Evolutionary conservation across 2,888 invertebrate species (phyloP).

Genomic region (Caradrina clavipalpis): DNA sequence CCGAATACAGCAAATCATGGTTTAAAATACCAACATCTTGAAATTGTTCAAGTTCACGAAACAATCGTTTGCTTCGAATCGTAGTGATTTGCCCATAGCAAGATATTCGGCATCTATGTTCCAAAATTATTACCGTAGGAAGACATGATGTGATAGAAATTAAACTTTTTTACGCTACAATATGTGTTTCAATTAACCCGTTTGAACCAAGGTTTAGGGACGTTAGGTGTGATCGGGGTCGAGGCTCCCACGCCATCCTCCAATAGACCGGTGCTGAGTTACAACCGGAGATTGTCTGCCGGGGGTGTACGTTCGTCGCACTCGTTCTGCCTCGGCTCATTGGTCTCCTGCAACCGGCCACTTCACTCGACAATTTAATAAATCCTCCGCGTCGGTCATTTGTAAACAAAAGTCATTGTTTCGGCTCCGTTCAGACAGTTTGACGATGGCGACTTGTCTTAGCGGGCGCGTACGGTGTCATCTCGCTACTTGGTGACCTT

Average conservation of each 20-base stretch:
- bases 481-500: conserved; percentile 71
- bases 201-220: conserved; percentile 55
- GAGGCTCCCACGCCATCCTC: conserved; percentile 86
- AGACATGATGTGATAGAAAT: conserved; percentile 90
- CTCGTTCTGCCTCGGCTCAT: conserved; percentile 81
- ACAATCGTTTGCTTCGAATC: conserved; percentile 81
- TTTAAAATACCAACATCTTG: conserved; percentile 3
- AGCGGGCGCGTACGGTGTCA: conserved; percentile 80
- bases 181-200: conserved; percentile 69
- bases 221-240: conserved; percentile 70
- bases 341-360: conserved; percentile 78
- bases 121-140: conserved; percentile 87
- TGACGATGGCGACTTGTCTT: conserved; percentile 82
- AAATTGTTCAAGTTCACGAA: conserved; percentile 22
- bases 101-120: conserved; percentile 87
- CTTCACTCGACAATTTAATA: conserved; percentile 85
- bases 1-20: conserved; percentile 53
- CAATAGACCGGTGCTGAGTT: conserved; percentile 67
- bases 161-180: conserved; percentile 89
- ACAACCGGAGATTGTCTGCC: conserved; percentile 65
- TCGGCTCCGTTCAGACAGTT: conserved; percentile 85
- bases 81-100: conserved; percentile 84
- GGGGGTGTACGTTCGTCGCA: conserved; percentile 83
- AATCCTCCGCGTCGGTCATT: conserved; percentile 83
- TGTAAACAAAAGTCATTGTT: conserved; percentile 91